Conservation (phyloP, 2,113 vertebrate genomes). For the Amphiprion ocellaris region DNA sequence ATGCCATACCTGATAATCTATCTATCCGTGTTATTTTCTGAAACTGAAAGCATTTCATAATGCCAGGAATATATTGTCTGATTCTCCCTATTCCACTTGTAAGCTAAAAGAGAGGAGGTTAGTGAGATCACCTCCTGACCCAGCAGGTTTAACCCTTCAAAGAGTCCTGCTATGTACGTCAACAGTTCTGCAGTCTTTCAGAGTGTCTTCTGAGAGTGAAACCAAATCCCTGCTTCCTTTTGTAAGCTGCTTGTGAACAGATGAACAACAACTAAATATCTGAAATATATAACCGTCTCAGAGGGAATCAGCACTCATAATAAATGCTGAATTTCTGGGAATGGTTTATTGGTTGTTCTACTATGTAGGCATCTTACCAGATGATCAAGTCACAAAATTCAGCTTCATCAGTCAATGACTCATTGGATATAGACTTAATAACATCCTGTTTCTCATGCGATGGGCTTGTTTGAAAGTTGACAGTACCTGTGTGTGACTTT, state of each 20-base stretch:
- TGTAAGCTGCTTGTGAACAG: neutral
- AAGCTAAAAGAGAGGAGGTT: neutral
- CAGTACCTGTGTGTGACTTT: neutral
- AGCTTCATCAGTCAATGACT: neutral
- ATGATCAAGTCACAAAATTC: neutral
- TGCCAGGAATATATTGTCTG: too few relatives aligned
- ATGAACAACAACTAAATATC: slow-evolving; percentile 16
- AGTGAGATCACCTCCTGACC: neutral
- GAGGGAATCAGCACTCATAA: neutral
- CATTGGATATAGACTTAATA: neutral
- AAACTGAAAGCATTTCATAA: too few relatives aligned
- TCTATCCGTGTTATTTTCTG: too few relatives aligned
- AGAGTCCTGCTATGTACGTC: neutral
- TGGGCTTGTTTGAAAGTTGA: slow-evolving; percentile 16
- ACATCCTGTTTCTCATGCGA: neutral
- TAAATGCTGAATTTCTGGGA: neutral
- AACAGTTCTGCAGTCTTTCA: neutral
- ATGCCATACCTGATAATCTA: too few relatives aligned
- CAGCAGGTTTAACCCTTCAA: neutral
- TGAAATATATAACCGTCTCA: neutral
- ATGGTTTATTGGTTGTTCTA: neutral
- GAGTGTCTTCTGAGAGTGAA: slow-evolving; percentile 1
- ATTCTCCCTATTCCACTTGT: too few relatives aligned
- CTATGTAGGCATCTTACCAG: neutral
- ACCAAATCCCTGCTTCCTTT: slow-evolving; percentile 15